These are phyloP conservation scores for Acronicta alni DNA, from an alignment of 2,888 invertebrate genomes.

Conservation along the genomic window DNA sequence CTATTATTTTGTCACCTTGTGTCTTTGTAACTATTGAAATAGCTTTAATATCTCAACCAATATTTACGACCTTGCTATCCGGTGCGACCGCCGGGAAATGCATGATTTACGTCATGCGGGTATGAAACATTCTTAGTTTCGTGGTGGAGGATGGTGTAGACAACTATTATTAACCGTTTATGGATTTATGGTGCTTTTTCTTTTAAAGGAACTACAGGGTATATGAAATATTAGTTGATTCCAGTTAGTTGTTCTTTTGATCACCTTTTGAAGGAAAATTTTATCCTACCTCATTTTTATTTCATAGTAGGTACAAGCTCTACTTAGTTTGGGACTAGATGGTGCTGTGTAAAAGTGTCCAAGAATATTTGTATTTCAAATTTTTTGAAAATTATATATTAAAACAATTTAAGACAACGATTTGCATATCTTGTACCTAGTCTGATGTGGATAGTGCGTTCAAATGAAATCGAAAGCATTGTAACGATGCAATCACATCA, in stretches of 20 bases:
- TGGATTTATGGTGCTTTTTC: conserved; percentile 35
- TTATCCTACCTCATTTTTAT: too few relatives aligned
- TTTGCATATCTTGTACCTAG: too few relatives aligned
- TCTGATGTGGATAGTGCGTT: background rate
- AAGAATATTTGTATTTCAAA: too few relatives aligned
- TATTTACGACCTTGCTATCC: conserved; percentile 65
- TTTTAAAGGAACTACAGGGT: conserved; percentile 28
- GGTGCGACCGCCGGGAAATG: conserved; percentile 57
- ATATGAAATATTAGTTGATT: too few relatives aligned
- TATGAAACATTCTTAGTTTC: conserved; percentile 19
- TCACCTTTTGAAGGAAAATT: conserved; percentile 12
- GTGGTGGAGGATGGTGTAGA: conserved; percentile 14
- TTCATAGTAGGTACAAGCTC: too few relatives aligned
- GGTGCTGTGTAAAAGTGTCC: too few relatives aligned
- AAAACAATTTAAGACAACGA: too few relatives aligned
- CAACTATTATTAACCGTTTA: conserved; percentile 22
- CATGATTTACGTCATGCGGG: conserved; percentile 51
- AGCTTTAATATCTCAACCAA: conserved; percentile 54
- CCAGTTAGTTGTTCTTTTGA: conserved; percentile 17
- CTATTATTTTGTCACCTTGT: conserved; percentile 59
- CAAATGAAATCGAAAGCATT: background rate
- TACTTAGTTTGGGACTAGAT: too few relatives aligned
- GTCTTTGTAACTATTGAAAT: conserved; percentile 51
- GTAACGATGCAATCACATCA: background rate
- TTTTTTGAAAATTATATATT: too few relatives aligned